Base-by-base conservation (phyloP, 2,888 invertebrate species). In the Spodoptera littoralis region DNA sequence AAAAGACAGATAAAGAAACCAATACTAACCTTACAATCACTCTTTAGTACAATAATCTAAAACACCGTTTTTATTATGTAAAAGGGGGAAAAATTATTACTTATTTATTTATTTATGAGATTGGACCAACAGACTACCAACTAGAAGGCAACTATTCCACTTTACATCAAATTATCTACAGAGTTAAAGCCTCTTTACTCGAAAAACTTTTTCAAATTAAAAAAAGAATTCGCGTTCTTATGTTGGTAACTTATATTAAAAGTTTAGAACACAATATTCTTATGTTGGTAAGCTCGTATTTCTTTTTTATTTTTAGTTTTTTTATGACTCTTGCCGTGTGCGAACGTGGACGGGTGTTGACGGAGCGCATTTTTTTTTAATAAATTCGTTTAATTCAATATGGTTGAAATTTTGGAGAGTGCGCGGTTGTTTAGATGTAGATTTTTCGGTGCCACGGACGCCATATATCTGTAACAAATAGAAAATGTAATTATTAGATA, bases 141-240 rank as follows among this genome's bases (percentile, higher is more conserved):
- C 88, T 84, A 90, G 89, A 93, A 93, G 93, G 93, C 93, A 93
- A 88, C 90, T 92, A 92, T 88, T 81, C 83, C 83, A 84, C 81
- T 79, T 75, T 67, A 74, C 76, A 76, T 76, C 70, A 27, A 80
- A 79, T 79, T 79, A 77, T 81, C 83, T 76, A 76, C 65, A 58
- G 80, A 76, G 75, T 84, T 85, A 85, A 86, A 86, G 84, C 86
- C 81, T 86, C 74, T 64, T 80, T 80, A 70, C 73, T 76, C 43
- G 54, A 65, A 79, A 80, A 79, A 67, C 64, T 70, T 76, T 78
- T 76, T 61, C 71, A 56, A 65, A 70, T 65, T 65, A 63, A 70
- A 65, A 57, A 63, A 53, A 56, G 63, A 50, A 45, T 64, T 64
- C 64, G 52, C 65, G 72, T 66, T 36, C 58, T 61, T 59, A 62